Percentiles rank a stretch among this genome's conserved stretches.
Evolutionary conservation across 2,888 invertebrate genomes (phyloP).

Genomic region (Ischnura elegans): DNA sequence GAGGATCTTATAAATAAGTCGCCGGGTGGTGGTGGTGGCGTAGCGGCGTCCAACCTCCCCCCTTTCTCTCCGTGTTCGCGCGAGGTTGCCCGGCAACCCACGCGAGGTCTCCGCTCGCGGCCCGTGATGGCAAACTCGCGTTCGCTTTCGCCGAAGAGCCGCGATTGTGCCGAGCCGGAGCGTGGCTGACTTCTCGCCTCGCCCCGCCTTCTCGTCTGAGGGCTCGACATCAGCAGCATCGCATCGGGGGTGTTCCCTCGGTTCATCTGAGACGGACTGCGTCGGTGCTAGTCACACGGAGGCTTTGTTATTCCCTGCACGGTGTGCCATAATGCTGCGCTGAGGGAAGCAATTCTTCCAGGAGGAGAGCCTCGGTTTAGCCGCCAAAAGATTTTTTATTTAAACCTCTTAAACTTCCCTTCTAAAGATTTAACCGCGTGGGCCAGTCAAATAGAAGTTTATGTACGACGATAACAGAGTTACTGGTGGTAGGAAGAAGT

Average conservation of each 20-base stretch:
- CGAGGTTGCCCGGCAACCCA: constrained; percentile 27
- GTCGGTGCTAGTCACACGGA: background rate
- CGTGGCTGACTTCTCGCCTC: background rate
- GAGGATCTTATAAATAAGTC: constrained; percentile 31
- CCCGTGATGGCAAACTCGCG: background rate
- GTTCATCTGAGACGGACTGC: background rate
- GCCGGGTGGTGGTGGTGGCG: background rate
- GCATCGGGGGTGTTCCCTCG: background rate
- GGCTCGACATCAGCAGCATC: background rate
- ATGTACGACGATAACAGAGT: background rate
- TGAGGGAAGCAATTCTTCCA: background rate
- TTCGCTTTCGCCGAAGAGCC: background rate
- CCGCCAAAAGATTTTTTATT: background rate
- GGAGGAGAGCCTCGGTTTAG: background rate
- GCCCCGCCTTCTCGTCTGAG: constrained; percentile 2
- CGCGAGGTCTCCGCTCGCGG: background rate
- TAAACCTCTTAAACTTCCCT: background rate
- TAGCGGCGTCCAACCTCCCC: background rate
- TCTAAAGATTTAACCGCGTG: background rate
- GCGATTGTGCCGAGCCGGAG: background rate
- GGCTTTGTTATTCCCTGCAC: background rate
- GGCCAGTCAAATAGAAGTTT: background rate
- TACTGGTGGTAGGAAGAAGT: background rate
- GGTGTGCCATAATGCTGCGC: background rate
- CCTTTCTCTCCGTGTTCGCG: background rate